These are phyloP conservation scores for Tuberolachnus salignus DNA, from an alignment of 2,888 invertebrate genomes.

Conservation along the genomic window DNA sequence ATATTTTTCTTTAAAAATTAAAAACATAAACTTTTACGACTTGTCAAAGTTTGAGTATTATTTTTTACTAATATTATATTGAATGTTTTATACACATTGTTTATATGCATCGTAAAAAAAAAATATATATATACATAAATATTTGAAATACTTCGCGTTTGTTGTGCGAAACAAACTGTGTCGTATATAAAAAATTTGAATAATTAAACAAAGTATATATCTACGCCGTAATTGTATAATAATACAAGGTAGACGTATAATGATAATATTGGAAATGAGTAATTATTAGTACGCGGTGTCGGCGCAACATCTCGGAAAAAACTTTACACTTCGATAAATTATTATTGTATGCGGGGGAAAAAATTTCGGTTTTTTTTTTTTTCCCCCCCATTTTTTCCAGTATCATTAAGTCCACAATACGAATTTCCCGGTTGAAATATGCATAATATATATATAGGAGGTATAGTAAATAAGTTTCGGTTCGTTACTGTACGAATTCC, in stretches of 20 bases:
- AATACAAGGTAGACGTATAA: no score
- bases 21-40: neutral
- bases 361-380: no score
- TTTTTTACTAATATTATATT: neutral
- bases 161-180: neutral
- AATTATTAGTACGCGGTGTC: no score
- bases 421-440: neutral
- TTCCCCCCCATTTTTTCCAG: no score
- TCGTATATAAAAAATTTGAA: no score
- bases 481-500: slow-evolving; percentile 24
- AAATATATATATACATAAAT: neutral
- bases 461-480: slow-evolving; percentile 7
- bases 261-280: no score
- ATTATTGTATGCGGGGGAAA: neutral
- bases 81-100: neutral
- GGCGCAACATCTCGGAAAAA: neutral
- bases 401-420: slow-evolving; percentile 34
- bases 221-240: no score
- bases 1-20: neutral
- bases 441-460: slow-evolving; percentile 12
- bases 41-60: neutral
- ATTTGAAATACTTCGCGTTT: neutral
- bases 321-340: neutral
- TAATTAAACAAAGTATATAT: no score
- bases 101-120: neutral